Evolutionary conservation across 2,797 vertebrate species (phyloP).

Genomic region (Alcedo quadribrachys): DNA sequence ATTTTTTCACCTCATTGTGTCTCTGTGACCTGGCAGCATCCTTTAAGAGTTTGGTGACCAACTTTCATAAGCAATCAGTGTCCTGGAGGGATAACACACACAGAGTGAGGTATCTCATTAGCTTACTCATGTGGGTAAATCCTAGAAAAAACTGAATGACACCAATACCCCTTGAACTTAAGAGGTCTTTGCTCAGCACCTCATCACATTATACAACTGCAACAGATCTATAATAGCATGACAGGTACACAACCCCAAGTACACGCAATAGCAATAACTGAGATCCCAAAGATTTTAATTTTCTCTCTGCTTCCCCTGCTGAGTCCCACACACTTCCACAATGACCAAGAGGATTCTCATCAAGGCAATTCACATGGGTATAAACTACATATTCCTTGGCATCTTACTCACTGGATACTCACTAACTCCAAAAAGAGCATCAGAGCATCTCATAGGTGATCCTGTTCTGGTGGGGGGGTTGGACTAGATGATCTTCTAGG

Average conservation of each 20-base stretch:
- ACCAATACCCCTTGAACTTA: neutral
- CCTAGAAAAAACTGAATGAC: neutral
- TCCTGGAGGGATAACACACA: neutral
- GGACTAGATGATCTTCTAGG: too few relatives aligned
- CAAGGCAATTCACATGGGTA: neutral
- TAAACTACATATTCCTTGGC: neutral
- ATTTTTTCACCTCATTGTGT: neutral
- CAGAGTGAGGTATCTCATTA: neutral
- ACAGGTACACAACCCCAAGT: neutral
- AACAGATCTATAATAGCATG: neutral
- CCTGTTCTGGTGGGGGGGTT: too few relatives aligned
- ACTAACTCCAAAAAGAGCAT: neutral
- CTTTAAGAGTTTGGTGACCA: neutral
- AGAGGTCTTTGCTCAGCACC: neutral
- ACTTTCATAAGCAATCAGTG: neutral
- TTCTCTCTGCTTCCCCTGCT: neutral
- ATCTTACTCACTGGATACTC: neutral
- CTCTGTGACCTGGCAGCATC: neutral
- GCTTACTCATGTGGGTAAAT: neutral
- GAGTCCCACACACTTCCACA: neutral
- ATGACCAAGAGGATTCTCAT: neutral
- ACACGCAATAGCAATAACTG: neutral
- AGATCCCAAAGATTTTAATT: neutral
- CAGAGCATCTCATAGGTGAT: neutral
- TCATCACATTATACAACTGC: neutral